Percentiles rank a stretch among this genome's conserved stretches.
Evolutionary conservation across 2,113 vertebrate genomes (phyloP).

Genomic region (Dicaeum eximium): DNA sequence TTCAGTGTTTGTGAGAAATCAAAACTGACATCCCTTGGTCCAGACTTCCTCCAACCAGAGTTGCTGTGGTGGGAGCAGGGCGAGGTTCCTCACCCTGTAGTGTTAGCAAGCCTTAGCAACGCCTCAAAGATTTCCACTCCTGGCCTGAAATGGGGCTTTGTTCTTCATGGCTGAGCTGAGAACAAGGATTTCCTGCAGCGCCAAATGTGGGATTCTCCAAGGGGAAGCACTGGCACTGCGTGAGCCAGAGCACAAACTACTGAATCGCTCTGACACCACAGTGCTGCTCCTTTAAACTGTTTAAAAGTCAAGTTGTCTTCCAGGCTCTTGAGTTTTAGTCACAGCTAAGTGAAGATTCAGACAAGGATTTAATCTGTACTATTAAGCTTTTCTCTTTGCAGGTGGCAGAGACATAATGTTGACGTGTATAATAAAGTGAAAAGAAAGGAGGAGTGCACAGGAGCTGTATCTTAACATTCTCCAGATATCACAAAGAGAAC

Average conservation of each 20-base stretch:
- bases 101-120: neutral
- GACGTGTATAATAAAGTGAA: neutral
- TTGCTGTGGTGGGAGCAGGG: neutral
- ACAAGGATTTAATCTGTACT: constrained; percentile 18
- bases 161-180: neutral
- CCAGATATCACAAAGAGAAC: neutral
- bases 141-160: neutral
- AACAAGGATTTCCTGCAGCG: neutral
- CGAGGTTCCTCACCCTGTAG: neutral
- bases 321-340: constrained; percentile 16
- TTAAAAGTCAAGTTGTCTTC: constrained; percentile 24
- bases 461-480: neutral
- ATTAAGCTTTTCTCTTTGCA: constrained; percentile 37
- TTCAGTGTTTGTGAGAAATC: neutral
- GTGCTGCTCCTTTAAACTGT: neutral
- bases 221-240: neutral
- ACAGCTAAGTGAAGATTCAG: constrained; percentile 25
- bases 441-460: neutral
- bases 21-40: neutral
- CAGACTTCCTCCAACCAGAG: neutral
- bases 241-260: neutral
- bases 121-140: neutral
- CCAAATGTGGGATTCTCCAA: neutral
- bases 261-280: neutral
- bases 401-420: constrained; percentile 19